Evolutionary conservation across 2,797 vertebrate genomes (phyloP), one percentile per base, ranked within the genome.

Genomic region (Enoplosus armatus): DNA sequence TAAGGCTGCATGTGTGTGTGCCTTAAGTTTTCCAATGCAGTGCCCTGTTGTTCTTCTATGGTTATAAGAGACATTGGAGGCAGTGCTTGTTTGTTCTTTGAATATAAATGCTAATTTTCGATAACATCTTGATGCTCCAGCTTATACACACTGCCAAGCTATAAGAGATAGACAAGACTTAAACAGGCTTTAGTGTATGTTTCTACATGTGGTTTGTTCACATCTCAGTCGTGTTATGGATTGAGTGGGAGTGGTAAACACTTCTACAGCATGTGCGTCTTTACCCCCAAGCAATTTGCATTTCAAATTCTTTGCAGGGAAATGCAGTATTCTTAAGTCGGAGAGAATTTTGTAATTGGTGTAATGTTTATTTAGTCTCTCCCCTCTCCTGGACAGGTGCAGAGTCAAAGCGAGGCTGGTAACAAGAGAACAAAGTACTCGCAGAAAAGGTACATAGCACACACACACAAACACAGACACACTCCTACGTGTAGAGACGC

Each of bases 351-450:
- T 79, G 62, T 73, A 82, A 75, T 85, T 77, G 63, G 64, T 80
- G 53, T 81, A 68, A 72, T 87, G 79, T 64, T 84, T 83, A 91
- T 89, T 75, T 70, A 71, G 83, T 79, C 70, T 84, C 33, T 89
- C 64, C 47, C 61, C 69, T 85, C 67, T 83, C 75, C 47, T 79
- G 65, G 80, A 86, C 87, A 93, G 93, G 90, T 87, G 67, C 65
- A 73, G 81, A 75, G 69, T 81, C 76, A 77, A 65, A 87, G 71
- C 56, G 61, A 83, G 71, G 69, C 75, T 69, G 64, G 72, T 75
- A 80, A 58, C 75, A 78, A 64, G 56, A 86, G 82, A 82, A 83
- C 59, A 88, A 83, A 85, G 71, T 73, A 58, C 75, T 87, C 69
- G 67, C 66, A 45, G 56, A 65, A 76, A 84, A 89, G 90, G 90